Percentiles rank a stretch among this genome's conserved stretches.
Evolutionary conservation across 2,113 vertebrate genomes (phyloP).

Genomic region (Chascanopsetta lugubris): DNA sequence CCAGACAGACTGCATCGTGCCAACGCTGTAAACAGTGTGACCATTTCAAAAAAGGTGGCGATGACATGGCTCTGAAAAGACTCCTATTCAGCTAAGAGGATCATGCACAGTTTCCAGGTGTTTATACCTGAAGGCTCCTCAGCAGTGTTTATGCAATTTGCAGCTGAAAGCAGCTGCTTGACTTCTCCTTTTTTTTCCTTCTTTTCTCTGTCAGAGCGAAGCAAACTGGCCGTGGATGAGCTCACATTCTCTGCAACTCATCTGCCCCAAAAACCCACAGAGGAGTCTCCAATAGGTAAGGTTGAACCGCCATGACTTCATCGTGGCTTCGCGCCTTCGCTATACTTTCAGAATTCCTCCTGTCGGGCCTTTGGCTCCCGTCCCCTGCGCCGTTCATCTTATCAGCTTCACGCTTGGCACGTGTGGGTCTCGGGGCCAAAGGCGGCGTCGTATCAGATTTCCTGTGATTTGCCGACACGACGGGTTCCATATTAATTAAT

Average conservation of each 20-base stretch:
- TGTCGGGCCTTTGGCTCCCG: no score
- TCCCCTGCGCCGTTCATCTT: no score
- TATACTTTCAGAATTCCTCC: no score
- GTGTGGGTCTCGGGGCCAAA: no score
- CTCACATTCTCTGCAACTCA: background rate
- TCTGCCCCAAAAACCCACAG: background rate
- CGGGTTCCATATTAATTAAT: no score
- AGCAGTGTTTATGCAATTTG: slow-evolving; percentile 10
- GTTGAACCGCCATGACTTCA: slow-evolving; percentile 1
- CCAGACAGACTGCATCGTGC: background rate
- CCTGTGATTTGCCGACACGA: no score
- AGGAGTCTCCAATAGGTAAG: background rate
- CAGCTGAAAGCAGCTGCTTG: slow-evolving; percentile 16
- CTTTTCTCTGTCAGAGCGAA: background rate
- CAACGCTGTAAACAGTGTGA: background rate
- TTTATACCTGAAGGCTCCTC: background rate
- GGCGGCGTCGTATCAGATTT: no score
- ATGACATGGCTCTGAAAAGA: background rate
- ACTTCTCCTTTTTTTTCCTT: background rate
- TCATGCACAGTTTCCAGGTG: slow-evolving; percentile 3
- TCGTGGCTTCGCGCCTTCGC: slow-evolving; percentile 22
- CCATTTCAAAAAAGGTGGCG: background rate
- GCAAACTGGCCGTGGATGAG: background rate
- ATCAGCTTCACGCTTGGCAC: no score
- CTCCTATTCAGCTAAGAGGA: background rate